Evolutionary conservation across 2,113 vertebrate species (phyloP).

Genomic region (Taurulus bubalis): DNA sequence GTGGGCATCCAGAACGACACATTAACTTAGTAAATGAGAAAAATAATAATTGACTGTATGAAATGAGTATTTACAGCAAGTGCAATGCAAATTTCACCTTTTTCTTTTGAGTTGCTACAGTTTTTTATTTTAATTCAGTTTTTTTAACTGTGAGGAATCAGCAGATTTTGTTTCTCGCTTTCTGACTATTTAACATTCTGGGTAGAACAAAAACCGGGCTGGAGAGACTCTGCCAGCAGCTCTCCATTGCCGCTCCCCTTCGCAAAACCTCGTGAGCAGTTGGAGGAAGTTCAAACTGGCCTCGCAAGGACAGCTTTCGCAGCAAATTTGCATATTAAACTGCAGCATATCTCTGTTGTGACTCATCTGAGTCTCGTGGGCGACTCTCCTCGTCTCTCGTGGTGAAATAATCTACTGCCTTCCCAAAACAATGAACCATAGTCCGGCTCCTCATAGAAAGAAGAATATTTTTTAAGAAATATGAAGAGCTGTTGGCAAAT

Average conservation of each 20-base stretch:
- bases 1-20: background rate
- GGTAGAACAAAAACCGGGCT: constrained; percentile 35
- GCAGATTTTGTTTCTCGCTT: constrained; percentile 3
- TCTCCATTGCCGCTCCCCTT: constrained; percentile 1
- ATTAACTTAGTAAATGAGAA: background rate
- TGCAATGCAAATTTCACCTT: background rate
- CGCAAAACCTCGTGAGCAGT: background rate
- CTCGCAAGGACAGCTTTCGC: constrained; percentile 7
- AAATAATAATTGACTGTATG: background rate
- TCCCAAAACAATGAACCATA: background rate
- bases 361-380: background rate
- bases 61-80: background rate
- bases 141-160: background rate
- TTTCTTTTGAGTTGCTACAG: background rate
- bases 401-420: background rate
- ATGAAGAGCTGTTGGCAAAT: constrained; percentile 40
- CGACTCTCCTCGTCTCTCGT: background rate
- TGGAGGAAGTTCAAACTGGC: background rate
- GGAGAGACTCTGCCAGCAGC: constrained; percentile 37
- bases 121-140: too few species aligned
- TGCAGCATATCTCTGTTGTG: background rate
- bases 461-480: background rate
- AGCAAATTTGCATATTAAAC: constrained; percentile 2
- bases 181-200: constrained; percentile 12
- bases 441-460: background rate